phyloP scores from a whole-genome alignment of 2,113 vertebrate species.

The Myrmophylax atrothorax region DNA sequence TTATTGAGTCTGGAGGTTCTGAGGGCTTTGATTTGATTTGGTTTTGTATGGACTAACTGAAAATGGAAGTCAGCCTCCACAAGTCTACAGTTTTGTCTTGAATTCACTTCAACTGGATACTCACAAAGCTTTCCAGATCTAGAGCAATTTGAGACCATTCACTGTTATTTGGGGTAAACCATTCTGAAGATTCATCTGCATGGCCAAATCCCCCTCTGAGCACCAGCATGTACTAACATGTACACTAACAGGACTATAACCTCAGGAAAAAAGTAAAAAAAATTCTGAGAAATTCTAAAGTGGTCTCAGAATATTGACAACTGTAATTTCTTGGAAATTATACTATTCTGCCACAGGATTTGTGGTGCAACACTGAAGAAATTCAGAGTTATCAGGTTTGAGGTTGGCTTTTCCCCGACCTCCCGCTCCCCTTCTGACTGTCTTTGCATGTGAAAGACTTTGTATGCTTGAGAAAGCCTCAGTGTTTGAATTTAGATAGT shows the following conservation, averaged over 20 bases:
- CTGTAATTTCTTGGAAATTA: background rate
- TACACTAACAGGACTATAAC: background rate
- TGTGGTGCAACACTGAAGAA: background rate
- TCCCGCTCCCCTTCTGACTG: background rate
- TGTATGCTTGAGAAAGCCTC: background rate
- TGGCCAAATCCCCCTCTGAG: background rate
- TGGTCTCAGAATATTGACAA: background rate
- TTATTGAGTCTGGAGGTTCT: background rate
- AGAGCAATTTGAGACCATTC: background rate
- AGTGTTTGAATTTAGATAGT: background rate
- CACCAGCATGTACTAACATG: background rate
- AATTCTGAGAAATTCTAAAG: rapidly evolving
- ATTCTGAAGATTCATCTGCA: background rate
- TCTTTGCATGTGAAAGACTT: background rate
- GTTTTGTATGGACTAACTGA: background rate
- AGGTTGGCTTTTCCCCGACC: background rate
- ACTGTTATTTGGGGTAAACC: background rate
- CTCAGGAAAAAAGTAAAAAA: background rate
- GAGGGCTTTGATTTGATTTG: background rate
- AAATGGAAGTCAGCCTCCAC: background rate
- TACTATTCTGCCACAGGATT: background rate
- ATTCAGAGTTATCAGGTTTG: background rate
- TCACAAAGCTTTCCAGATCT: background rate
- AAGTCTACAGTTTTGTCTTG: background rate
- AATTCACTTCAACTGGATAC: background rate